Evolutionary conservation across 2,113 vertebrate genomes (phyloP), one percentile per base, ranked within the genome.

Genomic region (Stictonetta naevosa): DNA sequence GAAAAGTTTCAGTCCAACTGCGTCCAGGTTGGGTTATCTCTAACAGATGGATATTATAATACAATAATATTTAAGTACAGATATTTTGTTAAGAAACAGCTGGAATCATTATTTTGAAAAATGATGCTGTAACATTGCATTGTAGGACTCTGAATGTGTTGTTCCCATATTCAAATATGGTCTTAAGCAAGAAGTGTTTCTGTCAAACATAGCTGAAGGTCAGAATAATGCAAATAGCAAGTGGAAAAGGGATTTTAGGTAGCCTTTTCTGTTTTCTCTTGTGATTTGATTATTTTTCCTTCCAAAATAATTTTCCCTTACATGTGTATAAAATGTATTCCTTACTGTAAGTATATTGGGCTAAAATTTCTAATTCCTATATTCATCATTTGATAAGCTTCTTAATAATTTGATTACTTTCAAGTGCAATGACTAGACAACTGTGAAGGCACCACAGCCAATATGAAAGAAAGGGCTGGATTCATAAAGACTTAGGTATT

Each of bases 1-100:
- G 83, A 96, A 98, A 99, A 96, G 98, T 99, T 93, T 98, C 97
- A 64, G 73, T 99, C 91, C 98, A 98, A 3, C 98, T 99, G 56
- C 98, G 93, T 88, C 98, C 99, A 99, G 99, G 99, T 99, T 97
- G 83, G 96, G 50, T 95, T 44, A 9, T 95, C 87, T 96, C 88
- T 96, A 91, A 94, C 68, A 85, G 55, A 58, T 68, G 91, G 75
- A 60, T 95, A 25, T 42, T 64, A 31, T 59, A 83, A 53, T 74
- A 13, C 5, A n/a, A 5, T 71, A 13, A 10, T 67, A 31, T 12
- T 48, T 64, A 81, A 77, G 29, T 78, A 11, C 19, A 81, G 11
- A 25, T 89, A 38, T 33, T 80, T 81, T 31, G 4, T 80, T 64
- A 90, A 85, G 42, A 77, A 59, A 36, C 14, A 4, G 15, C 59